Conservation (phyloP, 37 sponge, comb jelly and placozoan species). For the Crambe crambe region DNA sequence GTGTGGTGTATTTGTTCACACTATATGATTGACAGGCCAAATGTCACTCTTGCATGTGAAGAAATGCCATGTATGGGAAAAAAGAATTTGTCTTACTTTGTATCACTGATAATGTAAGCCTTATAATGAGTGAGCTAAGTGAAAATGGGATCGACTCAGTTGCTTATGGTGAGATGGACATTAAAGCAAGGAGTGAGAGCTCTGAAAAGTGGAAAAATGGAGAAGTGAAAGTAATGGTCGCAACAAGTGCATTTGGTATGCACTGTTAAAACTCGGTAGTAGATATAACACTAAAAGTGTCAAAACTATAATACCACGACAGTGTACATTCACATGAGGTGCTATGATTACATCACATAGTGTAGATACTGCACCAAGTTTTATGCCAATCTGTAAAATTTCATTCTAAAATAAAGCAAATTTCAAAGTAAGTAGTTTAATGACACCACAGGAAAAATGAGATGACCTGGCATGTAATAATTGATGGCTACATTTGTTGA, state of each 20-base stretch:
- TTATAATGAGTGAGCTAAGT: background rate
- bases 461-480: background rate
- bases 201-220: slow-evolving; percentile 24
- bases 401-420: background rate
- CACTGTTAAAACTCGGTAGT: background rate
- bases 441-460: background rate
- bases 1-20: too few species aligned
- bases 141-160: slow-evolving; percentile 1
- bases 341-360: background rate
- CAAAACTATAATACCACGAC: background rate
- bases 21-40: too few species aligned
- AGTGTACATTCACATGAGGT: background rate
- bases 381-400: too few species aligned
- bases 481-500: background rate
- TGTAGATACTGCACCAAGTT: background rate
- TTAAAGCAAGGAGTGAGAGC: background rate
- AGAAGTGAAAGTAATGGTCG: slow-evolving; percentile 29
- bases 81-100: too few species aligned
- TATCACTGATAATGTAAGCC: slow-evolving; percentile 10
- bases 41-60: too few species aligned
- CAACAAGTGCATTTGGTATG: slow-evolving; percentile 33
- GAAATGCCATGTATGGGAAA: too few species aligned
- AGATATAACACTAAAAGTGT: background rate
- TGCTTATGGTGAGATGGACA: slow-evolving; percentile 25
- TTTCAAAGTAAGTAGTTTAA: background rate